Evolutionary conservation across 2,888 invertebrate species (phyloP).

Genomic region (Gastracanthus pulcherrimus): DNA sequence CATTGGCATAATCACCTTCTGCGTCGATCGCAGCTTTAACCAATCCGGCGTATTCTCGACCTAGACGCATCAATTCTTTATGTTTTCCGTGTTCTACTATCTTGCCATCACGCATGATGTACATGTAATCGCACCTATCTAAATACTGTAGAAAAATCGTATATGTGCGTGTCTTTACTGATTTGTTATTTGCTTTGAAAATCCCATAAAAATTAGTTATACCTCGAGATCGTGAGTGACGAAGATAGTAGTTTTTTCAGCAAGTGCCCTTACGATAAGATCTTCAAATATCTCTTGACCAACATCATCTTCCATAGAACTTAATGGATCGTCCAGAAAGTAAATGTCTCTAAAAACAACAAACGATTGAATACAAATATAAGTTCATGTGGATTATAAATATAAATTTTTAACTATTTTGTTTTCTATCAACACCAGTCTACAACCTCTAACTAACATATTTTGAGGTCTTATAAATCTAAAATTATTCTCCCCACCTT

Average conservation of each 20-base stretch:
- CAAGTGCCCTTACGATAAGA: constrained; percentile 78
- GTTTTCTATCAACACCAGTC: too few relatives aligned
- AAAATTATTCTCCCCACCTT: too few relatives aligned
- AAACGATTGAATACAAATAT: background rate
- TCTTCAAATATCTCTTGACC: constrained; percentile 79
- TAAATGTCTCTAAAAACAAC: constrained; percentile 78
- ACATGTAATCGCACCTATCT: constrained; percentile 80
- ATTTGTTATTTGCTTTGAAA: background rate
- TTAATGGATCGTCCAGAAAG: constrained; percentile 81
- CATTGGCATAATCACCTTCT: constrained; percentile 51
- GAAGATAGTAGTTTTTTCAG: constrained; percentile 80
- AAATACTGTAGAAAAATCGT: constrained; percentile 76
- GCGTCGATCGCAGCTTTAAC: constrained; percentile 60
- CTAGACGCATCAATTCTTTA: constrained; percentile 76
- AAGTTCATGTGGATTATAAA: too few relatives aligned
- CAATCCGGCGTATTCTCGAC: constrained; percentile 72
- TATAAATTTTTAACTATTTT: background rate
- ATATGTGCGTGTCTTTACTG: background rate
- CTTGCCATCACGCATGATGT: constrained; percentile 80
- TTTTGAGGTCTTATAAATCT: too few relatives aligned
- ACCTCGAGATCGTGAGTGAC: constrained; percentile 83
- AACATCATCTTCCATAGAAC: constrained; percentile 79
- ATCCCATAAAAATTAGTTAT: too few relatives aligned
- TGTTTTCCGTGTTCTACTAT: constrained; percentile 81
- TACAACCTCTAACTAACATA: too few relatives aligned